Evolutionary conservation across 1,140 invertebrate species (phyloP).

Genomic region (Drosophila nasuta): DNA sequence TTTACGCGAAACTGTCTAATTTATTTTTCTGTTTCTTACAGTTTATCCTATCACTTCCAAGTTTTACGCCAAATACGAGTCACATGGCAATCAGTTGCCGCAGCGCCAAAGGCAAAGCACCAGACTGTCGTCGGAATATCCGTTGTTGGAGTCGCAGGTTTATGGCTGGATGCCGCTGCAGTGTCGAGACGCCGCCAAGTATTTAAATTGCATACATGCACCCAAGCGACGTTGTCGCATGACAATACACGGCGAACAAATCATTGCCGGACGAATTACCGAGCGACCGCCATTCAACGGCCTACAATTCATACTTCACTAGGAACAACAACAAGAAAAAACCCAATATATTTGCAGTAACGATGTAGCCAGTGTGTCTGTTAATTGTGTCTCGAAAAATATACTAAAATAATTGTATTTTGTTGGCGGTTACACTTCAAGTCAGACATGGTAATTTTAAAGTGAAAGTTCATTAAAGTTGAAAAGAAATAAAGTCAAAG

Average conservation of each 20-base stretch:
- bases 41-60: constrained; percentile 69
- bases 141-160: constrained; percentile 65
- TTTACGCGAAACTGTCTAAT: background rate
- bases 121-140: constrained; percentile 30
- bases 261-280: constrained; percentile 69
- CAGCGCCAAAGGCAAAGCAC: constrained; percentile 32
- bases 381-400: background rate
- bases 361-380: background rate
- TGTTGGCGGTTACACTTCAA: no score
- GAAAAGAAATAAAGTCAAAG: no score
- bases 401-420: background rate
- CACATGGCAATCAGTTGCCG: constrained; percentile 17
- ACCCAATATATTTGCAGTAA: background rate
- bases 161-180: constrained; percentile 74
- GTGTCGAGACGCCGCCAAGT: constrained; percentile 28
- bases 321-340: background rate
- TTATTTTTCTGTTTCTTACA: constrained; percentile 34
- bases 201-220: constrained; percentile 73
- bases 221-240: constrained; percentile 73
- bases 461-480: no score
- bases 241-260: constrained; percentile 71
- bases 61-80: constrained; percentile 70
- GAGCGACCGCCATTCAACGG: constrained; percentile 75
- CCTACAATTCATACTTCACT: constrained; percentile 71
- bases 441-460: no score